Base-by-base conservation (phyloP, 1,140 invertebrate species). In the Asbolus verrucosus region DNA sequence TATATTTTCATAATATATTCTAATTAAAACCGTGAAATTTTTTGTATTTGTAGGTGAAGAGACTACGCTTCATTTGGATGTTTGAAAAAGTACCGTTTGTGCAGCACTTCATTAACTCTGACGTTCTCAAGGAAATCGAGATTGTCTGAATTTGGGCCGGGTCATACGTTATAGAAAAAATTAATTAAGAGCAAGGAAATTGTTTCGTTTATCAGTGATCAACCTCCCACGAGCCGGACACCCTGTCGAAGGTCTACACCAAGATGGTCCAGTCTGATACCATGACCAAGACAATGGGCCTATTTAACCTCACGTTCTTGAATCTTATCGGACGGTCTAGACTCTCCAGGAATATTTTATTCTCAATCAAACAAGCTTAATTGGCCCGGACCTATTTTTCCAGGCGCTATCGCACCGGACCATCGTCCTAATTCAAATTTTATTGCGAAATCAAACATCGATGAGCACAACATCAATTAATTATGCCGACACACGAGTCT, bases 251-350 rank as follows among this genome's bases (percentile, higher is more conserved):
- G 30, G 39, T 50, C 39, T 31, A 13, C 16, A 66, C 65, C 39
- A 67, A 67, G 65, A 67, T 67, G 65, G 65, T 33, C 41, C 65
- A 54, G 18, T 36, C 31, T 30, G 65, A 67, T 67, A 67, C 43
- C 41, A 54, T 67, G 21, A 67, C 65, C 65, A 67, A 67, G 65
- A 67, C 65, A 67, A 67, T 67, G 38, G 65, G 33, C 41, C 65
- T 54, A 67, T 67, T 67, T 67, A 67, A 38, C 41, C 30, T 66
- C 33, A 67, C 41, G 46, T 67, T 38, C 46, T 19, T 54, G 18
- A 27, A 6, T 46, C 39, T 67, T 54, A 63, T 63, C 65, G 41
- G 30, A 9, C 1, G 8, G 46, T 54, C 46, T 54, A 54, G 46
- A 54, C 46, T 9, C 46, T 27, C 46, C 27, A n/a, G 46, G 27